Base-by-base conservation (phyloP, 2,888 invertebrate genomes). In the Cerceris ruficornis region DNA sequence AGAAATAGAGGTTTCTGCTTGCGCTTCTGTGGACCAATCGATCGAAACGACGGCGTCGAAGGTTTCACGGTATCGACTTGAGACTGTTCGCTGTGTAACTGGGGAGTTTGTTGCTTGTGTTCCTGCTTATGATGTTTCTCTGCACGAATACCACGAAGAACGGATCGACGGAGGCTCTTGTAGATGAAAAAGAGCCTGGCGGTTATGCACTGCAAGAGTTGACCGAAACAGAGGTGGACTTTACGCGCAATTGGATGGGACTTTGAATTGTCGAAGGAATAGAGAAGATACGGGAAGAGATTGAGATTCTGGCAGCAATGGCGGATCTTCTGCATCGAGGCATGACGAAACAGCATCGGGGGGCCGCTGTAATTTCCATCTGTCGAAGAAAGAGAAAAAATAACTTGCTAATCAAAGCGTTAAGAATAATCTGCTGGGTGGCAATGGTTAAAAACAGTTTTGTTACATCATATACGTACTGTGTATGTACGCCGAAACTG, bases 251-350 rank as follows among this genome's bases (percentile, higher is more conserved):
- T 43, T 2, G 90, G 89, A 54, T 90, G 90, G 9, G 89, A 90
- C 69, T 91, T 92, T 0, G 90, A 88, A 62, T 91, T 90, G 11
- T 88, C 91, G 67, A 91, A 90, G 13, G 92, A 89, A 67, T 92
- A 91, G 2, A 92, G 86, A n/a, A 92, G 81, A 65, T 91, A 92
- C 5, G 92, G 92, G 57, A 92, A 86, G 14, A 92, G 86, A 69
- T 91, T 91, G n/a, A 92, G 72, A 82, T 92, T 92, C 80, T 92
- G 92, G 57, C 92, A 92, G 57, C 92, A 92, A 72, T 92, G 92
- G 14, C 92, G 91, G 41, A 92, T 89, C 71, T 89, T 92, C 67
- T 92, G 90, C 87, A 92, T 91, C 7, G 92, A 92, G 1, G 89
- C 75, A 62, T 90, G 88, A 2, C 88, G 86, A 46, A 92, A 90